Base-by-base conservation (phyloP, 2,888 invertebrate species). In the Mimumesa dahlbomi region DNA sequence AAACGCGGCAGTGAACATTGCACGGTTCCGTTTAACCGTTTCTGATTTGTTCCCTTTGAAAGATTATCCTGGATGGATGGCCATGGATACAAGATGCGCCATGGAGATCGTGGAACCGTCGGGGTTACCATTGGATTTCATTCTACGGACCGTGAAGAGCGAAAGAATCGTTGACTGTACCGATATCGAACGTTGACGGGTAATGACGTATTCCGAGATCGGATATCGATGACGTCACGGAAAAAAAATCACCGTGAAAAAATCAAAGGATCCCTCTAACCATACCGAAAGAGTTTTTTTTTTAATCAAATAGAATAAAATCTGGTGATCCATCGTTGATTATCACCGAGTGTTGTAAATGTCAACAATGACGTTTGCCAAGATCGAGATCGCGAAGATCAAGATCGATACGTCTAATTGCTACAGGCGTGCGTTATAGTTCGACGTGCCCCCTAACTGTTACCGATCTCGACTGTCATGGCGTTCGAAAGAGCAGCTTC, bases 401-500 rank as follows among this genome's bases (percentile, higher is more conserved):
- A n/a, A n/a, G n/a, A n/a, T n/a, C n/a, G n/a, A n/a, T n/a, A n/a
- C 34, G 34, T 11, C 11, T 1, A 34, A 34, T 40, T 18, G 7
- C 31, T 14, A 46, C 1, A 38, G 18, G 21, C 29, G 14, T 31
- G n/a, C 9, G 13, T 31, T 3, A 40, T 16, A 1, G n/a, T 19
- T 21, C 11, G 18, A 46, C 19, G 46, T 34, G 45, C 31, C 50
- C 21, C 40, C 36, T 49, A 40, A 31, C 25, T 56, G 18, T 34
- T 29, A 31, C 43, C 48, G 25, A 49, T 42, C 58, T 43, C n/a
- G 43, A 36, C n/a, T 58, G 58, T 59, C 65, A 49, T 43, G 58
- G 38, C 31, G 31, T 31, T 18, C 29, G 43, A 49, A 29, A 45
- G 52, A 52, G 57, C 38, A 40, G 49, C 65, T 69, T 58, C 68